These are phyloP conservation scores for Pseudomugil tenellus DNA, from an alignment of 2,797 vertebrate species.

Conservation along the genomic window DNA sequence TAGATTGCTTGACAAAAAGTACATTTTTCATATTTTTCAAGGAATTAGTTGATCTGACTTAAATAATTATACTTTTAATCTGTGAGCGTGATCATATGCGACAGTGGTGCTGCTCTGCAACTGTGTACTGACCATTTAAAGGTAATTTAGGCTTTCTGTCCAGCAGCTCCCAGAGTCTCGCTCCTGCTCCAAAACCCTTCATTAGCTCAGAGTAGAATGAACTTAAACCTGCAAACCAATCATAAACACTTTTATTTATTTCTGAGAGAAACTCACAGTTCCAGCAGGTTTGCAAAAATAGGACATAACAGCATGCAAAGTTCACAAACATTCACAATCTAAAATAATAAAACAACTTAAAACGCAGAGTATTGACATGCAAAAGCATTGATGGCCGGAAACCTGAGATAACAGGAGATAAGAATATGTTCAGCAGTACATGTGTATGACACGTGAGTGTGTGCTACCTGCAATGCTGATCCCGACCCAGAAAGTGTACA, in stretches of 20 bases:
- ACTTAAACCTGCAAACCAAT: constrained; percentile 86
- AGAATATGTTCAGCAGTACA: background rate
- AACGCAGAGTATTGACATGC: too few species aligned
- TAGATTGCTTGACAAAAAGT: background rate
- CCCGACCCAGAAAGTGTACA: constrained; percentile 99
- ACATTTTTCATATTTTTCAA: background rate
- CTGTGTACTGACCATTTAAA: constrained; percentile 83
- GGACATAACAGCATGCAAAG: too few species aligned
- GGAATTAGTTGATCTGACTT: background rate
- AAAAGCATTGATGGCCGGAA: too few species aligned
- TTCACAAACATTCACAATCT: too few species aligned
- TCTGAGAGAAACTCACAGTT: too few species aligned
- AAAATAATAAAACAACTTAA: too few species aligned
- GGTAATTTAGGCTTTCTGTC: constrained; percentile 91
- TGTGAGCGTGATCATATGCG: background rate
- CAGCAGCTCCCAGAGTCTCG: constrained; percentile 93
- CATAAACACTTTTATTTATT: background rate
- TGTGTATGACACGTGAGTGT: background rate
- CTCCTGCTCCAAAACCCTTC: constrained; percentile 95
- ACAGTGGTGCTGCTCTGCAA: background rate
- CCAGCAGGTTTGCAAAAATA: too few species aligned
- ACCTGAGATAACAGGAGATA: too few species aligned
- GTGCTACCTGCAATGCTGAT: constrained; percentile 92
- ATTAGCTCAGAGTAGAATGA: constrained; percentile 98
- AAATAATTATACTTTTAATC: background rate